phyloP scores from a whole-genome alignment of 2,113 vertebrate species.

The Desmodus rotundus region DNA sequence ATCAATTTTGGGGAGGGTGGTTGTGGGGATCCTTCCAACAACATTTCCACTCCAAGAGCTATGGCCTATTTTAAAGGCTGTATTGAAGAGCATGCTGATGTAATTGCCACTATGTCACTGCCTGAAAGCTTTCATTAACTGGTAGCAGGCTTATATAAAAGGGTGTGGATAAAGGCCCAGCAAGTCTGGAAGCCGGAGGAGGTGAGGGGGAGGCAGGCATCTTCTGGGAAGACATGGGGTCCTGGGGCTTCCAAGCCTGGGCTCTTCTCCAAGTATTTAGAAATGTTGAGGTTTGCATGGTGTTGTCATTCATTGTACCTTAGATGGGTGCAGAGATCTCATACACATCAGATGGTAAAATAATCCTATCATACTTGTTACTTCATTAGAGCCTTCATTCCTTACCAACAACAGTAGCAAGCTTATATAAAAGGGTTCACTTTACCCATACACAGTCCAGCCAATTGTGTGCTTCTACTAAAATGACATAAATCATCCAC shows the following conservation, averaged over 20 bases:
- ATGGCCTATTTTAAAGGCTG: conserved; percentile 24
- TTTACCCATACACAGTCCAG: not conserved
- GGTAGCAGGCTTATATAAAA: not conserved
- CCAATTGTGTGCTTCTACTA: not conserved
- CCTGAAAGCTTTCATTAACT: conserved; percentile 17
- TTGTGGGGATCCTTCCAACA: not conserved
- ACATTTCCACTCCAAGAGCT: not conserved
- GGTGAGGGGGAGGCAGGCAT: rapidly evolving
- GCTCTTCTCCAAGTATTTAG: not conserved
- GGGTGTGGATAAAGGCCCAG: not conserved
- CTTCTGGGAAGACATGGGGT: not conserved
- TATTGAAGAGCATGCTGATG: conserved; percentile 34
- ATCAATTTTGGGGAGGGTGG: not conserved
- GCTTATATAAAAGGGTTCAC: not conserved
- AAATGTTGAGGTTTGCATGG: not conserved
- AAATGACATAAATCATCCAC: not conserved
- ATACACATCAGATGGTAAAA: not conserved
- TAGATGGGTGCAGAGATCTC: not conserved
- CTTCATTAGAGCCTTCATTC: not conserved
- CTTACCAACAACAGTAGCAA: not conserved
- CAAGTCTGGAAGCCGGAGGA: not conserved
- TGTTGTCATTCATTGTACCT: not conserved
- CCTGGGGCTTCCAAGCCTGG: not conserved
- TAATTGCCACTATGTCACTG: conserved; percentile 43
- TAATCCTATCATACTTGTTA: not conserved